A percentile compares a stretch with the other conserved stretches of the same genome.
These are phyloP conservation scores for Bellardia bayeri DNA, from an alignment of 2,888 invertebrate species.

Conservation along the genomic window DNA sequence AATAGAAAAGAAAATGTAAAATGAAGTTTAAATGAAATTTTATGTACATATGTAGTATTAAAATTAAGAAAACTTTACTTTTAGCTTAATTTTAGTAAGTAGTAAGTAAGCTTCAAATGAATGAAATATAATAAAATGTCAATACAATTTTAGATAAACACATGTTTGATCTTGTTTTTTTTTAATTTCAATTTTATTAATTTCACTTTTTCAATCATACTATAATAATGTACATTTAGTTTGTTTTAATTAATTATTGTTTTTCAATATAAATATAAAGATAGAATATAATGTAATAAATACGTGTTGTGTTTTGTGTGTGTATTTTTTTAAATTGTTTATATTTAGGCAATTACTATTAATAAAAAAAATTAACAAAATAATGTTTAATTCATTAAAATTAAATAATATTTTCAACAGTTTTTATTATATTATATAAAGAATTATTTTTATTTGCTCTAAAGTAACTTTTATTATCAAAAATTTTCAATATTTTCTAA, in stretches of 20 bases:
- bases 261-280: constrained; percentile 57
- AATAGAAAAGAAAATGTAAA: background rate
- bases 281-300: constrained; percentile 68
- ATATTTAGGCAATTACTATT: constrained; percentile 44
- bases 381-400: constrained; percentile 41
- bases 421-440: constrained; percentile 14
- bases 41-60: too few relatives aligned
- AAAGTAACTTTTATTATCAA: background rate
- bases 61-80: too few relatives aligned
- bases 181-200: constrained; percentile 50
- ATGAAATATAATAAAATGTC: background rate
- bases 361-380: constrained; percentile 53
- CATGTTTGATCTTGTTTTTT: background rate
- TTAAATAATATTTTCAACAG: constrained; percentile 52
- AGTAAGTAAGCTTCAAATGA: background rate
- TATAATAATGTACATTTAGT: constrained; percentile 55
- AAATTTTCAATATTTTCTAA: constrained; percentile 12
- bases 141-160: too few relatives aligned
- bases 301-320: constrained; percentile 61
- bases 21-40: background rate
- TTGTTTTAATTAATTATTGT: constrained; percentile 27
- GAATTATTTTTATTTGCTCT: background rate
- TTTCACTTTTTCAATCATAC: constrained; percentile 56
- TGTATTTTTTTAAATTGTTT: constrained; percentile 37
- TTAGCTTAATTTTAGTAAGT: too few relatives aligned